Base-by-base conservation (phyloP, 2,797 vertebrate genomes). In the Sebastes kiyomatsui region DNA sequence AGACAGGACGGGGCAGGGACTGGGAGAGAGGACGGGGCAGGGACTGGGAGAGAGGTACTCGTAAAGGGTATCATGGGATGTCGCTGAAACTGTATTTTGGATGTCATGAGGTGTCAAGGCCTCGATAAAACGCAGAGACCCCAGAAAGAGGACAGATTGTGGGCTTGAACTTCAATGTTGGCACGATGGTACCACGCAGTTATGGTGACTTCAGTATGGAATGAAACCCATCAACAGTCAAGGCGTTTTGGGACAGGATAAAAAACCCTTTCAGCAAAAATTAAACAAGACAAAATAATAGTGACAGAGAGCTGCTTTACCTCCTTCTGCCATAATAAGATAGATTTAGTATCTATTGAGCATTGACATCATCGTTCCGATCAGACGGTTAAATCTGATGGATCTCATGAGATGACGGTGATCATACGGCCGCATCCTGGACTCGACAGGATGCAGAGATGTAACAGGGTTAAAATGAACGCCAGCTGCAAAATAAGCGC, bases 11-110 rank as follows among this genome's bases (percentile, higher is more conserved):
- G 14, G 25, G 7, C 13, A 38, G 35, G 13, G 11, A 35, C 33
- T 35, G 33, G 33, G 33, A 35, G 18, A 32, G 73, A 67, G 78
- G 25, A 5, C 0, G 3, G 9, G 11, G 23, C 38, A 42, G 25
- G 6, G 4, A 27, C 5, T 4, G 22, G 35, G 10, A 60, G 20
- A 38, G 72, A 66, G 79, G 65, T 72, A 67, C 67, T 66, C 11
- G 1, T 8, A 20, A 52, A 52, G 25, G 56, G 42, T 16, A 18
- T 65, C 8, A 56, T 54, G 56, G 73, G 74, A 76, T 32, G 4
- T 25, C 71, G 25, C 23, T 27, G 13, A 67, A 76, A 46, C 73
- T 30, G 46, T 22, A 55, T 49, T 72, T 55, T 75, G 72, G 81
- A 65, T 71, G 64, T 52, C 35, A 67, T 7, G 49, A 74, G 49